Percentiles rank a stretch among this genome's conserved stretches.
Evolutionary conservation across 1,140 invertebrate species (phyloP).

Genomic region (Periplaneta americana): DNA sequence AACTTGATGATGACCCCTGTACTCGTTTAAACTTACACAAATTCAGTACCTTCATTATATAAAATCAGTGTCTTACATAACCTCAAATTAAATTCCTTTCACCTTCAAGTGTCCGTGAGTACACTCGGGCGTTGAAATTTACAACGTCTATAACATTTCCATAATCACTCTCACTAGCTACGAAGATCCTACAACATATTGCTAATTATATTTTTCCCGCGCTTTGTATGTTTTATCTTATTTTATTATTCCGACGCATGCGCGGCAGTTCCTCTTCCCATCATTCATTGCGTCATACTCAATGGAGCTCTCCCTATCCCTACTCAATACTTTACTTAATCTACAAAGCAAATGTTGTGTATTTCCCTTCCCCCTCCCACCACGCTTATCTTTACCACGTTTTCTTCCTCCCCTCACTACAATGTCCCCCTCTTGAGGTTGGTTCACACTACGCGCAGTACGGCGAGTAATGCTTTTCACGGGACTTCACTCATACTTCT

Average conservation of each 20-base stretch:
- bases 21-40: too few relatives aligned
- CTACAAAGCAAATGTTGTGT: neutral
- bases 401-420: neutral
- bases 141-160: neutral
- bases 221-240: neutral
- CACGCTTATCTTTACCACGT: too few relatives aligned
- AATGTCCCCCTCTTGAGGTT: neutral
- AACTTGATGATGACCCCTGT: too few relatives aligned
- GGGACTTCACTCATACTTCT: too few relatives aligned
- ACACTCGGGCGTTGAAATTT: neutral
- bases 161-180: too few relatives aligned
- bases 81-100: neutral
- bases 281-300: neutral
- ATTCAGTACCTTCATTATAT: neutral
- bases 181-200: neutral
- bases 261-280: neutral
- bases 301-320: neutral
- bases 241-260: neutral
- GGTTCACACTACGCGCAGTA: neutral
- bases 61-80: neutral
- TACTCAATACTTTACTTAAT: neutral
- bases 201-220: neutral
- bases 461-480: too few relatives aligned
- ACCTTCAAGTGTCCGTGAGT: neutral
- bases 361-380: neutral